phyloP scores from a whole-genome alignment of 2,113 vertebrate species.

The Callipepla californica region DNA sequence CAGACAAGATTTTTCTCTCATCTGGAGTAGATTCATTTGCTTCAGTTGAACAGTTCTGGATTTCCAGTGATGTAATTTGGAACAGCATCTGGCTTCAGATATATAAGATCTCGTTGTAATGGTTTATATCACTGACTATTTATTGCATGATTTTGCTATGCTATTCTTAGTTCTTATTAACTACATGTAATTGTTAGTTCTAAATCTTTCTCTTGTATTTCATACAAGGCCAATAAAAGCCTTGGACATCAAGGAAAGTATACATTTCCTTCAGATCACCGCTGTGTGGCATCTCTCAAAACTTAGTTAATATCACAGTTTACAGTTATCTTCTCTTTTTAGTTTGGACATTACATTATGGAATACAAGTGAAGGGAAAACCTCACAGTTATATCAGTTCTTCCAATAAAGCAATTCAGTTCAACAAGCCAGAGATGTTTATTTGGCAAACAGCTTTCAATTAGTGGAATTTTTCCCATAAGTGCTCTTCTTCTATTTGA shows the following conservation, averaged over 20 bases:
- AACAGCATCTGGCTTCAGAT: conserved; percentile 51
- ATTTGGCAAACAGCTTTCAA: background rate
- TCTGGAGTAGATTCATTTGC: conserved; percentile 58
- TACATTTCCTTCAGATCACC: background rate
- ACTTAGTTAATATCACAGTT: background rate
- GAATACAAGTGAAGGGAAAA: background rate
- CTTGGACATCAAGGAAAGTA: background rate
- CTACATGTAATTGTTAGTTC: background rate
- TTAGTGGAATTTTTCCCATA: background rate
- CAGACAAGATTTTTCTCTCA: conserved; percentile 64
- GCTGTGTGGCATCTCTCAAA: background rate
- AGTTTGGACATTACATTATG: background rate
- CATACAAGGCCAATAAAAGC: background rate
- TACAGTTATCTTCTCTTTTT: background rate
- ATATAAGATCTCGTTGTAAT: background rate
- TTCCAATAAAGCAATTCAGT: background rate
- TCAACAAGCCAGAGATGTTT: background rate
- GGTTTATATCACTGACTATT: conserved; percentile 54
- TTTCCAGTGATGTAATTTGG: conserved; percentile 68
- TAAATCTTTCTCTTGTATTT: background rate
- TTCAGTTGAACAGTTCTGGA: conserved; percentile 59
- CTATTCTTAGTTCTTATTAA: conserved; percentile 18
- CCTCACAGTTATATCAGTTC: background rate
- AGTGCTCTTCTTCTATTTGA: background rate
- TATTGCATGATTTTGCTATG: background rate